phyloP scores from a whole-genome alignment of 2,888 invertebrate species.

The Megaustenia siamemsis region DNA sequence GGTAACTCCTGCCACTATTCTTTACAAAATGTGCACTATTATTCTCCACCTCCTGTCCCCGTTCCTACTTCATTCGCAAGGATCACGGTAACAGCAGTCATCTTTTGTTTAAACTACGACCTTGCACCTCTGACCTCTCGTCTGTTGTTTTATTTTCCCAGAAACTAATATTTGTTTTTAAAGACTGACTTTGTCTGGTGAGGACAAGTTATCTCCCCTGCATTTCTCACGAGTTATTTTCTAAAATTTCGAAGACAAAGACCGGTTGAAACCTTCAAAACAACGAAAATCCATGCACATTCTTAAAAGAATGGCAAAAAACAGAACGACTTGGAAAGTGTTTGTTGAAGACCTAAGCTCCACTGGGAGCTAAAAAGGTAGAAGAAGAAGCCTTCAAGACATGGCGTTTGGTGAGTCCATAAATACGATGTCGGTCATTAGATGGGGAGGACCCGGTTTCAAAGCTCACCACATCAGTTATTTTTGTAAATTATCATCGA shows the following conservation, averaged over 20 bases:
- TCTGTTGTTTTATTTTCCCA: not conserved
- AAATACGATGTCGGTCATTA: too few species aligned
- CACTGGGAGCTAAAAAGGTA: not conserved
- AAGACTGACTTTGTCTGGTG: not conserved
- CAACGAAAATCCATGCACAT: not conserved
- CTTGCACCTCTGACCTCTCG: not conserved
- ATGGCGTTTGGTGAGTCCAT: too few species aligned
- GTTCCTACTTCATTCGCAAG: not conserved
- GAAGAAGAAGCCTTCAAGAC: not conserved
- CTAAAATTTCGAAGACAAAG: not conserved
- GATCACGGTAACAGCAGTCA: not conserved
- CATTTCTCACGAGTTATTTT: not conserved
- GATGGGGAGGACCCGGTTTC: too few species aligned
- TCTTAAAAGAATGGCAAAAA: not conserved
- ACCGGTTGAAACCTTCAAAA: not conserved
- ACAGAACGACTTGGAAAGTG: too few species aligned
- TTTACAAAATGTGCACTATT: too few species aligned
- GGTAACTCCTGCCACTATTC: too few species aligned
- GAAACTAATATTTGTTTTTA: not conserved
- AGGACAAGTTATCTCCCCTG: not conserved
- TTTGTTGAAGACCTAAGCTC: not conserved
- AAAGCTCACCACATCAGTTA: too few species aligned
- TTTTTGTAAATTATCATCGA: too few species aligned
- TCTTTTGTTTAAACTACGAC: not conserved
- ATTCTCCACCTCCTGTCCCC: not conserved